phyloP scores from a whole-genome alignment of 2,113 vertebrate genomes.

The Cavia porcellus region DNA sequence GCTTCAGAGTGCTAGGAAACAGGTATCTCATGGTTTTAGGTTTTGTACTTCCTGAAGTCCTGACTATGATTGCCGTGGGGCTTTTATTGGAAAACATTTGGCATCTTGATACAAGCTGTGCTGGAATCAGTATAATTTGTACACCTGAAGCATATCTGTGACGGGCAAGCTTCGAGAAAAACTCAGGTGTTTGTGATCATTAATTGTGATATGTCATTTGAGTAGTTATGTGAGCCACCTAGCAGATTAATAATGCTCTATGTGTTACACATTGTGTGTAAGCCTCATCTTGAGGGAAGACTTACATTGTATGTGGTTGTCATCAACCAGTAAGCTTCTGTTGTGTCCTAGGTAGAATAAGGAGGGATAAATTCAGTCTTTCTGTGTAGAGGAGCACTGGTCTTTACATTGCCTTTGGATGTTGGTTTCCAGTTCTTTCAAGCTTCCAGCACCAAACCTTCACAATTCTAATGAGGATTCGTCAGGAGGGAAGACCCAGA shows the following conservation, averaged over 20 bases:
- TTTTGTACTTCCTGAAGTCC: not conserved
- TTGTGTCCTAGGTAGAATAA: not conserved
- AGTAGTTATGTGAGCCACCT: not conserved
- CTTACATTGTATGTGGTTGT: not conserved
- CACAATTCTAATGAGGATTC: not conserved
- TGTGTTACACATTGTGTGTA: not conserved
- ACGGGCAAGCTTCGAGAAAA: not conserved
- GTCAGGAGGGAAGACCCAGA: not conserved
- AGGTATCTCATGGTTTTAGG: not conserved
- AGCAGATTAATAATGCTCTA: not conserved
- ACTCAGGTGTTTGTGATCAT: not conserved
- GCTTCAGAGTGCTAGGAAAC: not conserved
- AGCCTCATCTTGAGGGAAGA: not conserved
- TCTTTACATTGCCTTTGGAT: not conserved
- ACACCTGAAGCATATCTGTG: not conserved
- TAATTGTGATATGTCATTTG: not conserved
- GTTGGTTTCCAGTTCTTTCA: too few species aligned
- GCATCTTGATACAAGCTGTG: not conserved
- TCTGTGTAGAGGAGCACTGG: not conserved
- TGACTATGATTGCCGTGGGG: not conserved
- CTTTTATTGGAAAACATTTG: not conserved
- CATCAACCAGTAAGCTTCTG: not conserved
- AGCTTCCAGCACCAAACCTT: not conserved
- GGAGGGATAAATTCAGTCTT: not conserved
- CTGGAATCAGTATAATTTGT: not conserved